A percentile compares a stretch with the other conserved stretches of the same genome.
phyloP scores from a whole-genome alignment of 92 coral and sea anemone genomes.

The Micromussa lordhowensis region DNA sequence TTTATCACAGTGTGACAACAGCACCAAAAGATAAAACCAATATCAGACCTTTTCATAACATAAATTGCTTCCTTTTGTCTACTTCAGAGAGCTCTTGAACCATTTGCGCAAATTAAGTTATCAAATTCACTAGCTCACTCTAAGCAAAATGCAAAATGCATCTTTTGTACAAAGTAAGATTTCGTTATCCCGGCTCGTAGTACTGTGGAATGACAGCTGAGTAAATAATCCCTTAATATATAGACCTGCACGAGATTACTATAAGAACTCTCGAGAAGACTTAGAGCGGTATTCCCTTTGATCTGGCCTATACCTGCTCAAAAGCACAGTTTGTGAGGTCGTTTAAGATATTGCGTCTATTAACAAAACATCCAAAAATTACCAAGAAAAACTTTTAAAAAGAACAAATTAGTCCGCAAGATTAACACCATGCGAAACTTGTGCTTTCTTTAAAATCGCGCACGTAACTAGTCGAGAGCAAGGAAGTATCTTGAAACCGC shows the following conservation, averaged over 20 bases:
- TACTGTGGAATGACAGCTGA: no score
- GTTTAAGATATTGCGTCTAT: neutral
- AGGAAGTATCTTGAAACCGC: neutral
- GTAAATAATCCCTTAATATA: neutral
- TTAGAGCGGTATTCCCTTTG: neutral
- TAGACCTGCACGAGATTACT: neutral
- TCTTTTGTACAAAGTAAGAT: neutral
- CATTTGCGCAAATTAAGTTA: neutral
- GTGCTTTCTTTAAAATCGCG: neutral
- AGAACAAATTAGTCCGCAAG: neutral
- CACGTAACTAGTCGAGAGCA: neutral
- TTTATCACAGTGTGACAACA: neutral
- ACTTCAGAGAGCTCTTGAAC: neutral
- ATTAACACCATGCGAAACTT: neutral
- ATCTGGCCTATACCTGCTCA: neutral
- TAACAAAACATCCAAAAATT: neutral
- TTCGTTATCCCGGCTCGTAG: neutral
- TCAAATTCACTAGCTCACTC: neutral
- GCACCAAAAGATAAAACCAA: constrained; percentile 5
- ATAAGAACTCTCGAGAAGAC: constrained; percentile 9
- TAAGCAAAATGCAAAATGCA: neutral
- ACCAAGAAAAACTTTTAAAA: neutral
- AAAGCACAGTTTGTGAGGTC: neutral
- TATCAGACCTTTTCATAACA: neutral
- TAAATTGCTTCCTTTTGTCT: neutral